Conservation (phyloP, 2,888 invertebrate species). For the Acrobasis repandana region DNA sequence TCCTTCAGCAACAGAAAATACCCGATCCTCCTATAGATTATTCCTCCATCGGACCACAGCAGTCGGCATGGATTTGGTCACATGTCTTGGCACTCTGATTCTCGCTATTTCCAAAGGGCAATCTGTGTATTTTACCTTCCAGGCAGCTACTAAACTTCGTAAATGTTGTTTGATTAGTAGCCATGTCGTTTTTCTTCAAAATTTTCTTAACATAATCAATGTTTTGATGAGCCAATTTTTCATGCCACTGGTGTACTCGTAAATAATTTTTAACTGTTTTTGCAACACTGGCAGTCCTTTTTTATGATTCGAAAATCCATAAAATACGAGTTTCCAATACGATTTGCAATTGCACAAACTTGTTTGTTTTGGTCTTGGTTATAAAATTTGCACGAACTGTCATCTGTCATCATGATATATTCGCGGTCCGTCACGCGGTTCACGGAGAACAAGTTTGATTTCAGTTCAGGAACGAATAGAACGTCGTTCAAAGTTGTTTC, state of each 20-base stretch:
- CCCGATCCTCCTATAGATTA: slow-evolving; percentile 22
- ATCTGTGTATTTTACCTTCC: slow-evolving; percentile 17
- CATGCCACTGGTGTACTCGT: slow-evolving; percentile 20
- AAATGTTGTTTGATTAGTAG: neutral
- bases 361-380: slow-evolving; percentile 27
- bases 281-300: slow-evolving; percentile 16
- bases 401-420: slow-evolving; percentile 35
- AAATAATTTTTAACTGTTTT: slow-evolving; percentile 21
- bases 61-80: slow-evolving; percentile 23
- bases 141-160: slow-evolving; percentile 11
- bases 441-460: slow-evolving; percentile 33
- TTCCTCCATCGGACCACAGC: slow-evolving; percentile 25
- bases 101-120: slow-evolving; percentile 16
- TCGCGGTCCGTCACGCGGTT: slow-evolving; percentile 31
- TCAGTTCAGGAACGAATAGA: neutral
- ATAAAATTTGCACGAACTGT: slow-evolving; percentile 29
- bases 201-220: neutral
- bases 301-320: slow-evolving; percentile 32
- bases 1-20: slow-evolving; percentile 24
- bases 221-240: slow-evolving; percentile 17
- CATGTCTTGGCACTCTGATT: neutral
- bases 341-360: slow-evolving; percentile 32
- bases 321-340: slow-evolving; percentile 30
- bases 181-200: slow-evolving; percentile 10
- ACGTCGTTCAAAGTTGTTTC: neutral